These are phyloP conservation scores for Netelia inedita DNA, from an alignment of 2,888 invertebrate species.

Conservation along the genomic window DNA sequence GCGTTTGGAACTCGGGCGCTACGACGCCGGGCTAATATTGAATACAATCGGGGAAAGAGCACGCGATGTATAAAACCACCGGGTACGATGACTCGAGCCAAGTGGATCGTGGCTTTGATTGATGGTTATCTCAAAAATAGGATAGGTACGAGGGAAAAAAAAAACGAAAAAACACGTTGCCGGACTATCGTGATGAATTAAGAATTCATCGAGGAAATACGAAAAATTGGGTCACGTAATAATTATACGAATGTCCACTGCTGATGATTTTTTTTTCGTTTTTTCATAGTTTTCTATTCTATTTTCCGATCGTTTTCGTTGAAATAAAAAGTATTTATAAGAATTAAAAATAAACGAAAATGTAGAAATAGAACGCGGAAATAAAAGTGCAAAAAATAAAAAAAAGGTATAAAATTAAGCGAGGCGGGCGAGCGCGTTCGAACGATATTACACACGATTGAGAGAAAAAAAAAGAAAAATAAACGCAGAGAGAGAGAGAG, in stretches of 20 bases:
- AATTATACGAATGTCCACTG: no score
- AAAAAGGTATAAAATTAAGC: not conserved
- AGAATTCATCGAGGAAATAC: not conserved
- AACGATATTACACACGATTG: not conserved
- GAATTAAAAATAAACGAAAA: not conserved
- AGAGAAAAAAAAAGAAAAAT: no score
- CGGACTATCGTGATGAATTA: not conserved
- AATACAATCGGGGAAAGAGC: not conserved
- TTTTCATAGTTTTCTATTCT: conserved; percentile 28
- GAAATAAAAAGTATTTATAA: not conserved
- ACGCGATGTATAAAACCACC: not conserved
- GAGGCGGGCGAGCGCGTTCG: not conserved
- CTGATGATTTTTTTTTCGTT: not conserved
- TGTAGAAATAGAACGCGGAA: not conserved
- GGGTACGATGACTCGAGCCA: not conserved
- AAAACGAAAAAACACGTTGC: not conserved
- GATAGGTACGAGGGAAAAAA: not conserved
- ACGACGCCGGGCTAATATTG: not conserved
- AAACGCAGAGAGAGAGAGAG: not conserved
- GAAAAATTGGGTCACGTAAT: not conserved
- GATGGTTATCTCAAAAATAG: not conserved
- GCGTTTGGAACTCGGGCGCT: not conserved
- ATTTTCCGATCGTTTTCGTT: not conserved
- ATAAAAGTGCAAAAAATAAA: not conserved
- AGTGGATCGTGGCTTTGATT: conserved; percentile 1